Evolutionary conservation across 1,140 invertebrate genomes (phyloP).

Genomic region (Pygmarrhopalites habei): DNA sequence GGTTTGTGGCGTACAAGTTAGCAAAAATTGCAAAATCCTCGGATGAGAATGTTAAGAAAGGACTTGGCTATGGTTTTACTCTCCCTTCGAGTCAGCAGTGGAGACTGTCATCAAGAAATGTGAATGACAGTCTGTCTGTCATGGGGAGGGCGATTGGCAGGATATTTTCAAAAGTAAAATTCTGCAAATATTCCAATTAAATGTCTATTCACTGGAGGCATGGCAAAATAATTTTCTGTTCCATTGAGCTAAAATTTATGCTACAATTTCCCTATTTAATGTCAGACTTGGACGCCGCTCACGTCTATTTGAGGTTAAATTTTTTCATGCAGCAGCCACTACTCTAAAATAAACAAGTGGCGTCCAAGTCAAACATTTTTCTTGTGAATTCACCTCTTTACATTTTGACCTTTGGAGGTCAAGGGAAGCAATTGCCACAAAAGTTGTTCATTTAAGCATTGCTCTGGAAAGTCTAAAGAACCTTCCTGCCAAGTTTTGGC

Average conservation of each 20-base stretch:
- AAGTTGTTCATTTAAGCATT: constrained; percentile 21
- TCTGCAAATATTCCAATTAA: constrained; percentile 34
- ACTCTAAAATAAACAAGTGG: too few species aligned
- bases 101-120: constrained; percentile 59
- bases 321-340: too few species aligned
- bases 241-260: too few species aligned
- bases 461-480: constrained; percentile 7
- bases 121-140: constrained; percentile 63
- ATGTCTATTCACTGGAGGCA: constrained; percentile 11
- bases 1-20: constrained; percentile 78
- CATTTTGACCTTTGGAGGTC: too few species aligned
- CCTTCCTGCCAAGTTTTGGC: constrained; percentile 16
- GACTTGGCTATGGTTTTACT: constrained; percentile 65
- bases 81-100: constrained; percentile 58
- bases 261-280: too few species aligned
- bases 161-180: constrained; percentile 52
- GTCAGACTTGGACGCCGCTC: too few species aligned
- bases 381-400: too few species aligned
- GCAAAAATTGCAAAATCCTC: constrained; percentile 56
- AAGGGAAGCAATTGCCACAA: too few species aligned
- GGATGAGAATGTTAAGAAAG: constrained; percentile 53
- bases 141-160: constrained; percentile 62
- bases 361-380: too few species aligned
- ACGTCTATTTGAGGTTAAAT: too few species aligned
- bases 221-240: too few species aligned